Base-by-base conservation (phyloP, 2,888 invertebrate species). In the Ganaspis brasiliensis region DNA sequence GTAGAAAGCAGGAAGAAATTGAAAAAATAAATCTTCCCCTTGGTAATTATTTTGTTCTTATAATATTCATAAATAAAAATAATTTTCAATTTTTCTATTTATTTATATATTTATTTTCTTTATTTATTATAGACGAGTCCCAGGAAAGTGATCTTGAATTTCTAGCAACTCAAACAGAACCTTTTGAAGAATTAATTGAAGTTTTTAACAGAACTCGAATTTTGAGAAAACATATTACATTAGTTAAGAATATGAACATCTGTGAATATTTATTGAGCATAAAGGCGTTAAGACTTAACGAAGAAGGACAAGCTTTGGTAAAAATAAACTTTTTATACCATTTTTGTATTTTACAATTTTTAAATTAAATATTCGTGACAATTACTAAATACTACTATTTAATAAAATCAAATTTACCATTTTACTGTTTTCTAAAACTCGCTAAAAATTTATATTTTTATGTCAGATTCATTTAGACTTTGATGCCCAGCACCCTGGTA, bases 381-480 rank as follows among this genome's bases (percentile, higher is more conserved):
- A n/a, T n/a, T n/a, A n/a, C n/a, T n/a, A n/a, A n/a, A n/a, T n/a
- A n/a, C n/a, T n/a, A n/a, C n/a, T n/a, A n/a, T n/a, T n/a, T n/a
- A n/a, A n/a, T n/a, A n/a, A n/a, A n/a, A n/a, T n/a, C n/a, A n/a
- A n/a, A n/a, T n/a, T n/a, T n/a, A n/a, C n/a, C n/a, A n/a, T n/a
- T n/a, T n/a, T n/a, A n/a, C n/a, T n/a, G n/a, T n/a, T n/a, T n/a
- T n/a, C n/a, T n/a, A 49, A 49, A 49, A 1, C 2, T 31, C 16
- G 49, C n/a, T 6, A n/a, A 4, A 16, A 19, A 52, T 52, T 19
- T 52, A 8, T 19, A 16, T 9, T 5, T 52, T 49, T 4, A 49
- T 2, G 14, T 49, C n/a, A 52, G 52, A 52, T 52, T 52, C 52
- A 52, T 52, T 52, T 52, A 19, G 52, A 52, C 1, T 52, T 52